Base-by-base conservation (phyloP, 23 tunicate genomes). In the Phallusia fumigata region DNA sequence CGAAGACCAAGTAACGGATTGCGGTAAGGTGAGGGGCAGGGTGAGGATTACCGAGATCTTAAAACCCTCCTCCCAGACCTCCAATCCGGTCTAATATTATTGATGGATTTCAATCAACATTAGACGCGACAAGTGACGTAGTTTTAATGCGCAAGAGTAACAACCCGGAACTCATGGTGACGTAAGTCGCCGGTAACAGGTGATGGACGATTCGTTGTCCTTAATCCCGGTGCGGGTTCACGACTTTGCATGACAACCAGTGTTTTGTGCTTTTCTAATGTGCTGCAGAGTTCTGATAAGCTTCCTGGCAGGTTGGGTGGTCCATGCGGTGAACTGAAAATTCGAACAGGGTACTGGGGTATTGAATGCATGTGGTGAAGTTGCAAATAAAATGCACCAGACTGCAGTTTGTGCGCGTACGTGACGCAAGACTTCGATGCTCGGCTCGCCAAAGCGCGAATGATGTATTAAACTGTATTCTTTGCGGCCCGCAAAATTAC, bases 41-140 rank as follows among this genome's bases (percentile, higher is more conserved):
- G 47, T 40, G 10, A 40, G 47, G 47, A 40, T 40, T 40, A 40
- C 5, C 5, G 47, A 40, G 47, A 40, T 40, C 47, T 40, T 40
- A 40, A 40, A 40, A 40, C 5, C 47, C 47, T 5, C 8, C 47
- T 3, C 47, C 47, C 10, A 40, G 47, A 40, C n/a, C n/a, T n/a
- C n/a, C n/a, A 51, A 51, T 51, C 18, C 18, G 58, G 58, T 18
- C 58, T 13, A 15, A 18, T 22, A 5, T 24, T 6, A 58, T 58
- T 58, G 69, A 58, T 24, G 15, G 69, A 58, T 58, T 58, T 58
- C 69, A 58, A 21, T 58, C 69, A 22, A 58, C 69, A 58, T 58
- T 58, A 58, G 28, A 24, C 26, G 28, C 26, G 8, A 58, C 28
- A 11, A 58, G 28, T 58, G 69, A 58, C 69, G 69, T 58, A 58